Evolutionary conservation across 2,888 invertebrate genomes (phyloP).

Genomic region (Sepioteuthis lessoniana): DNA sequence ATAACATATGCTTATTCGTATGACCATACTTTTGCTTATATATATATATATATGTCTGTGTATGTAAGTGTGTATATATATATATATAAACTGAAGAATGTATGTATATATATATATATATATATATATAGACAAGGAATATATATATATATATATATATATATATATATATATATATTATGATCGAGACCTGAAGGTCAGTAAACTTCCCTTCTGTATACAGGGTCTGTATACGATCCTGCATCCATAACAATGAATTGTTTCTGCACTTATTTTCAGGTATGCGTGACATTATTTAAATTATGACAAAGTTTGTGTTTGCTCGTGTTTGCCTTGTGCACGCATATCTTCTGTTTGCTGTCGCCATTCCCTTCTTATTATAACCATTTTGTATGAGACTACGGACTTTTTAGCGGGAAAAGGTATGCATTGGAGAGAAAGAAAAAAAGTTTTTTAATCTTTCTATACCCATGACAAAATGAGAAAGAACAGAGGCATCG

Average conservation of each 20-base stretch:
- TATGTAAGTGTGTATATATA: too few species aligned
- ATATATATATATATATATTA: not conserved
- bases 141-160: not conserved
- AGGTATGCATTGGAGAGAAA: not conserved
- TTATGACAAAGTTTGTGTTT: slow-evolving; percentile 33
- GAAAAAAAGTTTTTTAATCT: not conserved
- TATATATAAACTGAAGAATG: not conserved
- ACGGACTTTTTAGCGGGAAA: not conserved
- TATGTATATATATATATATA: not conserved
- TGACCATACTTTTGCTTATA: not conserved
- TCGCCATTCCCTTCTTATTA: not conserved
- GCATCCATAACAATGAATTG: not conserved
- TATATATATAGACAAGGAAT: not conserved
- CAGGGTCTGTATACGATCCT: not conserved
- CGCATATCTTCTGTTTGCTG: not conserved
- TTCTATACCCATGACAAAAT: not conserved
- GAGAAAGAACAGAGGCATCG: not conserved
- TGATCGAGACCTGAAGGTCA: not conserved
- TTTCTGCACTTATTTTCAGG: not conserved
- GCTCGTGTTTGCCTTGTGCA: not conserved
- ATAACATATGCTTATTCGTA: too few species aligned
- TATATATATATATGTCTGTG: not conserved
- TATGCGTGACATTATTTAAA: not conserved
- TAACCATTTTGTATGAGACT: not conserved
- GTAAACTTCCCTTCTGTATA: not conserved